phyloP scores from a whole-genome alignment of 2,797 vertebrate species.

The Sebastes alutus region DNA sequence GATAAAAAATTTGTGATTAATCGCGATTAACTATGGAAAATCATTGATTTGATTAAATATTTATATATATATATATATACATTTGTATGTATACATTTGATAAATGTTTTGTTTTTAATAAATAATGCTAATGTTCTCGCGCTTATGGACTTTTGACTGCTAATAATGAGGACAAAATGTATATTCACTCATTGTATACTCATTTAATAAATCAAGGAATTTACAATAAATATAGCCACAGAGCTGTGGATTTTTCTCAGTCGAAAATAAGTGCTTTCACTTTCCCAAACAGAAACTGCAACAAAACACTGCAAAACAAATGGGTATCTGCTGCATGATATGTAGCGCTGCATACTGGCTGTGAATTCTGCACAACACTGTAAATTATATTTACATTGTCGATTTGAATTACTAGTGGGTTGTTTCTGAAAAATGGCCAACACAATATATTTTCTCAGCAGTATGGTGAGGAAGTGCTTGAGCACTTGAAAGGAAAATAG shows the following conservation, averaged over 20 bases:
- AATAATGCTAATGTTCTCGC: rapidly evolving
- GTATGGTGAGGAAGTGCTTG: not conserved
- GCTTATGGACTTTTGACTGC: not conserved
- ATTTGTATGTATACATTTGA: no score
- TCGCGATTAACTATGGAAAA: no score
- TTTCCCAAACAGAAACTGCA: not conserved
- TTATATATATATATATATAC: no score
- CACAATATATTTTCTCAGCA: not conserved
- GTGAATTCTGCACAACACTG: not conserved
- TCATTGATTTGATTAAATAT: no score
- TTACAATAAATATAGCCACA: not conserved
- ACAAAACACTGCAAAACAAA: not conserved
- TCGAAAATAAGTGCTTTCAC: not conserved
- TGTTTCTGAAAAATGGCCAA: not conserved
- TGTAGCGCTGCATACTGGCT: not conserved
- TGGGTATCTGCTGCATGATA: not conserved
- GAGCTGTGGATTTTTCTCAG: not conserved
- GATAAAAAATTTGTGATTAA: no score
- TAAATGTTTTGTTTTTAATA: no score
- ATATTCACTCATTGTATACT: no score
- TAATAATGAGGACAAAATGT: not conserved
- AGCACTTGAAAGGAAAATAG: not conserved
- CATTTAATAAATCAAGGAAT: not conserved
- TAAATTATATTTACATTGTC: not conserved
- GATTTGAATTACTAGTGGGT: not conserved